Conservation (phyloP, 2,797 vertebrate species). For the Gymnothorax reevesii region DNA sequence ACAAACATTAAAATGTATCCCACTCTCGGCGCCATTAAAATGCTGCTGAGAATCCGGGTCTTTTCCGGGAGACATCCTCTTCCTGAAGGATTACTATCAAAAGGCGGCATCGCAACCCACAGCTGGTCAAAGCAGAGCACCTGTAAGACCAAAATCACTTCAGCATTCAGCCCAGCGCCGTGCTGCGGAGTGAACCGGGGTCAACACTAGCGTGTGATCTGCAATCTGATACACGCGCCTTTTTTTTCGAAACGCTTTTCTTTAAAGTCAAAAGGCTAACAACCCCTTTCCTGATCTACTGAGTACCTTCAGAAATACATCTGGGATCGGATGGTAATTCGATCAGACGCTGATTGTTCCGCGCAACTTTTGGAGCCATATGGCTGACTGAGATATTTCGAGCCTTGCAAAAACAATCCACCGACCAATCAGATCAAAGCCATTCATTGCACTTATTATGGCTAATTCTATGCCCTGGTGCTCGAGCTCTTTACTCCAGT, state of each 20-base stretch:
- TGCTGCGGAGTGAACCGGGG: conserved; percentile 36
- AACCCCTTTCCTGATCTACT: conserved; percentile 45
- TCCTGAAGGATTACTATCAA: conserved; percentile 1
- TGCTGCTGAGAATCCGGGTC: conserved; percentile 27
- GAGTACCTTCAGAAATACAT: conserved; percentile 54
- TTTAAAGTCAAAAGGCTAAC: conserved; percentile 33
- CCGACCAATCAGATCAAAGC: not conserved
- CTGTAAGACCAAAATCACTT: conserved; percentile 46
- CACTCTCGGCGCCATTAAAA: not conserved
- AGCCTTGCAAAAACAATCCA: not conserved
- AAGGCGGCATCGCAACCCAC: conserved; percentile 36
- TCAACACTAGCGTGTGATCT: conserved; percentile 46
- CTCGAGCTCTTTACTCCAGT: not conserved
- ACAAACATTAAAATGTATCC: not conserved
- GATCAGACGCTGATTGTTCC: conserved; percentile 64
- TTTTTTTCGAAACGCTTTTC: conserved; percentile 5
- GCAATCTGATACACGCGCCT: conserved; percentile 39
- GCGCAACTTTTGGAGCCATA: conserved; percentile 60
- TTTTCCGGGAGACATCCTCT: conserved; percentile 38
- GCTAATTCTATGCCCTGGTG: not conserved
- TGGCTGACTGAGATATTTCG: conserved; percentile 49
- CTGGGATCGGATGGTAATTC: conserved; percentile 59
- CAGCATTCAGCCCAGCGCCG: conserved; percentile 48
- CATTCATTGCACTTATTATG: not conserved
- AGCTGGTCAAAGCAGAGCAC: conserved; percentile 39